Base-by-base conservation (phyloP, 2,888 invertebrate species). In the Papilio demoleus region DNA sequence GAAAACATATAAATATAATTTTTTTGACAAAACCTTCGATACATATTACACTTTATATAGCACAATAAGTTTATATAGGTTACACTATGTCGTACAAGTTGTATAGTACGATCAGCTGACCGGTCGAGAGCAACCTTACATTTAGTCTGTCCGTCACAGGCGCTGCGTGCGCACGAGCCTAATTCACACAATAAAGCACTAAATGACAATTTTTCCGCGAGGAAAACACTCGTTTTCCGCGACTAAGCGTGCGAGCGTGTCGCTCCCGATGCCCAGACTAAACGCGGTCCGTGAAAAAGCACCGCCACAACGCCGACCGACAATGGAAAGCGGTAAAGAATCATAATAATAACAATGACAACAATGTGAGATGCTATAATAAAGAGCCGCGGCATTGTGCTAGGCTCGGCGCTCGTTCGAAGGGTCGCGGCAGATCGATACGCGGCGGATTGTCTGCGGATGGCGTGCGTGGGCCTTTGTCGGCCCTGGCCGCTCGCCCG, bases 281-380 rank as follows among this genome's bases (percentile, higher is more conserved):
- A 92, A 89, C 88, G 89, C 88, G 90, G 87, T 82, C 89, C 89
- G 90, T 92, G 92, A 92, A 92, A 92, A 92, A 92, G 92, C 90
- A 92, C 91, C 90, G 91, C 88, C 92, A 86, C 90, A 91, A 90
- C 91, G 92, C 87, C 87, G 88, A 84, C 90, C 92, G 91, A 92
- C 92, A 92, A 92, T 92, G 92, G 91, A 92, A 92, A 92, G 92
- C 92, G 92, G 92, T 89, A 91, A 92, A 92, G 92, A 92, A 92
- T 92, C 92, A 92, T 92, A 92, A 92, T 92, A 92, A 92, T 92
- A 92, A 92, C 92, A 92, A 92, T 92, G 92, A 92, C 92, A 92
- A 92, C 92, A 92, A 92, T 92, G 92, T 92, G 92, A 92, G 92
- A 92, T 92, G 92, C 88, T 92, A 92, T 92, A 92, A 92, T 92